Base-by-base conservation (phyloP, 2,888 invertebrate genomes). In the Pseudococcus longispinus region DNA sequence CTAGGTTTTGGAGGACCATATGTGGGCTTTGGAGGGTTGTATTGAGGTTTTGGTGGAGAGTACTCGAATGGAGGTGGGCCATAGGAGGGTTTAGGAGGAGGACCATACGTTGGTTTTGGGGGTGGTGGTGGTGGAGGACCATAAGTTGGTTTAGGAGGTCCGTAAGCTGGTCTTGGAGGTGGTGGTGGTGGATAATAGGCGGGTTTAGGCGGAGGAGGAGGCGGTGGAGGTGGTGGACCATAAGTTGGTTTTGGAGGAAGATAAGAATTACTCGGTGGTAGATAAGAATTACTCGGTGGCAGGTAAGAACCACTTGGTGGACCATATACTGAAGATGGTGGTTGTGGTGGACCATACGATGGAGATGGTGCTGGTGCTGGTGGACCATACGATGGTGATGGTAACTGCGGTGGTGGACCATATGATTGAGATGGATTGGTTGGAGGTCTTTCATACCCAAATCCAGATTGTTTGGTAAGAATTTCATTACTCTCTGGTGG, bases 201-300 rank as follows among this genome's bases (percentile, higher is more conserved):
- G 0, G 90, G 91, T 89, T 92, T 92, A 1, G 92, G 91, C 9
- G 88, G 88, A 18, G 87, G 88, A 20, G 60, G 74, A 29, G 90
- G 89, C 80, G 91, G 90, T 2, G 88, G 89, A 4, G 92, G 74
- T 23, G 90, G 89, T 82, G 88, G 87, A n/a, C 85, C 90, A 82
- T 89, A 89, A 6, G 87, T 26, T 5, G 88, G 74, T 26, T 90
- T 89, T 80, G 88, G 89, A 9, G 92, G 84, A 11, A 87, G 91
- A 26, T 93, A 93, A 87, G 92, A 91, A 0, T 92, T 91, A 88
- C 93, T 93, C 0, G 93, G 93, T 0, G 93, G 93, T 2, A 93
- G 94, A n/a, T 80, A 86, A 2, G 82, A 23, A 8, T 84, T 82
- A 29, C 85, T 77, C 5, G 80, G 44, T 2, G 86, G 86, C 5